Percentiles rank a stretch among this genome's conserved stretches.
phyloP scores from a whole-genome alignment of 2,888 invertebrate genomes.

The Drosophila nigricruria region DNA sequence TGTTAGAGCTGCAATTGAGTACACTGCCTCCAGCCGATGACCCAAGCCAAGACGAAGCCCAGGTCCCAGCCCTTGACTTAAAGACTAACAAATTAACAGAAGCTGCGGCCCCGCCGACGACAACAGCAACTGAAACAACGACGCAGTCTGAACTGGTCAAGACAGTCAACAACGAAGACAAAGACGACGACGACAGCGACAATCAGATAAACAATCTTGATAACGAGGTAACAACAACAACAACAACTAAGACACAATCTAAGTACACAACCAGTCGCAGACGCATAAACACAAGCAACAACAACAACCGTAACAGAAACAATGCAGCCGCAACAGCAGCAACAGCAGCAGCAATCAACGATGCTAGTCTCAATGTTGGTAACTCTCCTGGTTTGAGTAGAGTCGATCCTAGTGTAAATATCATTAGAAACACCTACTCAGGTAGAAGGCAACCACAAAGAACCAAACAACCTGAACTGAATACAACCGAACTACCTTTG shows the following conservation, averaged over 20 bases:
- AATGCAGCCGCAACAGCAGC: constrained; percentile 47
- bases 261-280: constrained; percentile 68
- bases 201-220: constrained; percentile 47
- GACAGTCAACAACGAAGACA: constrained; percentile 44
- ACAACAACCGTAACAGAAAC: constrained; percentile 43
- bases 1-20: constrained; percentile 39
- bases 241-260: constrained; percentile 62
- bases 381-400: constrained; percentile 66
- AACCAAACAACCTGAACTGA: constrained; percentile 53
- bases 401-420: constrained; percentile 70
- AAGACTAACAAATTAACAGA: constrained; percentile 31
- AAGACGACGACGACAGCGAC: constrained; percentile 47
- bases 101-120: constrained; percentile 17
- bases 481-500: constrained; percentile 59
- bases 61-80: constrained; percentile 28
- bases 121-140: constrained; percentile 34
- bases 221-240: constrained; percentile 74
- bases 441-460: constrained; percentile 74
- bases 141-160: constrained; percentile 56
- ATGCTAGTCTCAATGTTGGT: constrained; percentile 78
- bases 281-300: constrained; percentile 53
- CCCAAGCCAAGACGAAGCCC: constrained; percentile 34
- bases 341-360: constrained; percentile 42
- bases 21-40: constrained; percentile 41
- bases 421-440: constrained; percentile 66